Evolutionary conservation across 1,140 invertebrate species (phyloP), one percentile per base, ranked within the genome.

Genomic region (Drosophila rufa): DNA sequence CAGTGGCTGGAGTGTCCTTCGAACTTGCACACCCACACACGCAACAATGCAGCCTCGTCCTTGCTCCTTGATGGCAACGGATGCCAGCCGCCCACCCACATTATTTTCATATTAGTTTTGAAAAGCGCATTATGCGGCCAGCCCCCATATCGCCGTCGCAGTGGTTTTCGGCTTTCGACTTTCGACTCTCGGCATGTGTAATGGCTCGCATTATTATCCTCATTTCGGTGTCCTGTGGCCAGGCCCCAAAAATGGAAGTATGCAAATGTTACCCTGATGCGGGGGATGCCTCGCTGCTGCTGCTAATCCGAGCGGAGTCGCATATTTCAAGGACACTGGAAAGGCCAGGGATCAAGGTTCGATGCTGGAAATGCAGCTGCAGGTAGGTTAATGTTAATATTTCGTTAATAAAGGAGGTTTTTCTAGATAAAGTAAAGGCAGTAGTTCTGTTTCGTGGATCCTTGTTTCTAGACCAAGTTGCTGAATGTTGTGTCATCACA

Each of bases 91-190:
- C 36, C 56, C 56, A 11, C 17, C 59, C 56, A 66, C 69, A 82
- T 75, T 75, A 79, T 86, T 75, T 86, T 79, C 75, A 75, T 79
- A 86, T 85, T 86, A 85, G 82, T 86, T 85, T 75, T 78, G 69
- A 79, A 84, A 82, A 86, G 82, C 82, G 82, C 82, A 85, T 85
- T 85, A 86, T 60, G 62, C 42, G 51, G 64, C 62, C 55, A n/a
- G 25, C 42, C 25, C 42, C 9, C 3, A n/a, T n/a, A n/a, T 19
- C 42, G 33, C 4, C 6, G 27, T 38, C 47, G 15, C 33, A 27
- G 48, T 33, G 27, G 27, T 11, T 36, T 33, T 53, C n/a, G 27
- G 27, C 27, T 53, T 36, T 53, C 40, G 40, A 11, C 15, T 33
- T 11, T 40, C 40, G 53, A 17, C 55, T 70, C 67, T 67, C 15